Evolutionary conservation across 2,888 invertebrate species (phyloP).

Genomic region (Muschampia plurimacula): DNA sequence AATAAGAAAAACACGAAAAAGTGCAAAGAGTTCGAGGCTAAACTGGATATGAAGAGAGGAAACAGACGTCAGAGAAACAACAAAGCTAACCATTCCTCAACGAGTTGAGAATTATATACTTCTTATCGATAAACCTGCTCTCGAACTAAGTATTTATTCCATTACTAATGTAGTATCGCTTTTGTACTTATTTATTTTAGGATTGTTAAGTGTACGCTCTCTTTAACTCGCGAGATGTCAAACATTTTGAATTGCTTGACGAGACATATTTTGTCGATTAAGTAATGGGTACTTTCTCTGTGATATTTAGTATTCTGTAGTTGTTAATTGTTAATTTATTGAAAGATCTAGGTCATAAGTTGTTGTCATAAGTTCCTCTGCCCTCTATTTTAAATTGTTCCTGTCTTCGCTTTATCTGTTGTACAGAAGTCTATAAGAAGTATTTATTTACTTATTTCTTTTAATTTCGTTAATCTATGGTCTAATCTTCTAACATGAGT

Average conservation of each 20-base stretch:
- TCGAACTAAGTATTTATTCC: slow-evolving; percentile 47
- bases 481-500: slow-evolving; percentile 39
- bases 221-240: slow-evolving; percentile 59
- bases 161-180: slow-evolving; percentile 45
- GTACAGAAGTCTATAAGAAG: slow-evolving; percentile 33
- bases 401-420: slow-evolving; percentile 30
- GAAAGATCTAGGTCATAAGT: slow-evolving; percentile 68
- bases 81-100: slow-evolving; percentile 44
- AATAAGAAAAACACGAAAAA: slow-evolving; percentile 59
- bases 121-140: slow-evolving; percentile 26
- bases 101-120: slow-evolving; percentile 43
- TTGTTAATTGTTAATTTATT: slow-evolving; percentile 81
- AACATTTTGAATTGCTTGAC: slow-evolving; percentile 70
- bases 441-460: slow-evolving; percentile 45
- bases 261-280: slow-evolving; percentile 79
- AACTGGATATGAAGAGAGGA: slow-evolving; percentile 62
- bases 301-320: slow-evolving; percentile 85
- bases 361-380: slow-evolving; percentile 67
- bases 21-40: slow-evolving; percentile 62
- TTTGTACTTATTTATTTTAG: slow-evolving; percentile 56
- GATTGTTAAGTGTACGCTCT: slow-evolving; percentile 50
- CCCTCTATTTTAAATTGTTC: slow-evolving; percentile 36
- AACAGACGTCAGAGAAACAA: slow-evolving; percentile 49
- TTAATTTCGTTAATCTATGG: slow-evolving; percentile 34
- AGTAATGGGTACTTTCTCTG: slow-evolving; percentile 85